phyloP scores from a whole-genome alignment of 53 echinoderm and acorn worm species.

The Mesocentrotus franciscanus region DNA sequence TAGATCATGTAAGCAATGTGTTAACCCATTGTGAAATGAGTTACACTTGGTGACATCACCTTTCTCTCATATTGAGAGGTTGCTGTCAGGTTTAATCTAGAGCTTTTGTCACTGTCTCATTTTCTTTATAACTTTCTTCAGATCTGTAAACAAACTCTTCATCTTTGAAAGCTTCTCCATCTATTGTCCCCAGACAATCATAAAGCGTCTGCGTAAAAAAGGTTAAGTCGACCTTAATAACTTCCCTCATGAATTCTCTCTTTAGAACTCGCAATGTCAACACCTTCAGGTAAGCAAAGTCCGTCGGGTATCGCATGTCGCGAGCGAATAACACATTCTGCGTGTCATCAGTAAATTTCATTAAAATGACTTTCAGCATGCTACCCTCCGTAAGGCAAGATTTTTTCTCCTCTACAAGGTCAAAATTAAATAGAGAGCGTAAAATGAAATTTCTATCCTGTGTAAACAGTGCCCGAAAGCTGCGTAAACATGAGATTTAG shows the following conservation, averaged over 20 bases:
- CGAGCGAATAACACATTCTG: slow-evolving; percentile 41
- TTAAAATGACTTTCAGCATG: slow-evolving; percentile 50
- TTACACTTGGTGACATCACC: no score
- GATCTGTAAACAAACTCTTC: background rate
- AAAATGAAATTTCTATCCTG: slow-evolving; percentile 44
- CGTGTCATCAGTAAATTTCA: slow-evolving; percentile 38
- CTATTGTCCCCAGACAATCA: slow-evolving; percentile 8
- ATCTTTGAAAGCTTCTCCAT: background rate
- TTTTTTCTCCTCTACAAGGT: slow-evolving; percentile 21
- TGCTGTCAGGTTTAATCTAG: no score
- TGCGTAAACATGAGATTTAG: slow-evolving; percentile 43
- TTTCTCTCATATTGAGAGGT: no score
- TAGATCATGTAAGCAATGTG: no score
- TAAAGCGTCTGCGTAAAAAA: background rate
- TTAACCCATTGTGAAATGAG: no score
- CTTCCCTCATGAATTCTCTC: slow-evolving; percentile 1
- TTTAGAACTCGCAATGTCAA: slow-evolving; percentile 2
- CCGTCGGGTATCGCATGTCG: slow-evolving; percentile 31
- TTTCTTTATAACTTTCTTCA: background rate
- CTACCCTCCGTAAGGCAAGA: background rate
- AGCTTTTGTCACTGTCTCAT: no score
- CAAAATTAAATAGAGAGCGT: slow-evolving; percentile 48
- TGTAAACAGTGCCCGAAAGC: slow-evolving; percentile 26
- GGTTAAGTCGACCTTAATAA: slow-evolving; percentile 43
- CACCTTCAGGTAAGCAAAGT: background rate